phyloP scores from a whole-genome alignment of 2,888 invertebrate genomes.

The Diarsia mendica region DNA sequence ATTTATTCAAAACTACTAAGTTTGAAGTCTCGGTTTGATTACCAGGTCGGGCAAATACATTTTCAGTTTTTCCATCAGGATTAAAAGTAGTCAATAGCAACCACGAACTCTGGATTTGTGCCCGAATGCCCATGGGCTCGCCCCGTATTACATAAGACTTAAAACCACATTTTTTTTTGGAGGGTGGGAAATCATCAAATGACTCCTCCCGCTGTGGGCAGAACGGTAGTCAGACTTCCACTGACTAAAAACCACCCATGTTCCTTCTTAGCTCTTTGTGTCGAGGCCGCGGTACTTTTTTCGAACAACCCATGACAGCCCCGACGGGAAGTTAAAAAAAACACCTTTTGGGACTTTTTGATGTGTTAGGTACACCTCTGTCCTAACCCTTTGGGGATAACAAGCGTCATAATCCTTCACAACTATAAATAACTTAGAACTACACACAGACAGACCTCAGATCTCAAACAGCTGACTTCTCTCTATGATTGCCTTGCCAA shows the following conservation, averaged over 20 bases:
- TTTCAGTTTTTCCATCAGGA: background rate
- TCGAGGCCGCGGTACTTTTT: too few relatives aligned
- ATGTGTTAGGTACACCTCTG: background rate
- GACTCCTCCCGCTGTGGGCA: too few relatives aligned
- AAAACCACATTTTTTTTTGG: too few relatives aligned
- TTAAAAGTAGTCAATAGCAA: background rate
- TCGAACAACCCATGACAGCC: too few relatives aligned
- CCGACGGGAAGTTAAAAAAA: too few relatives aligned
- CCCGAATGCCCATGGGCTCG: background rate
- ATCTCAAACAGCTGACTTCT: background rate
- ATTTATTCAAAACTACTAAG: too few relatives aligned
- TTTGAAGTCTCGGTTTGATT: background rate
- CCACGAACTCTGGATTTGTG: background rate
- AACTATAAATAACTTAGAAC: background rate
- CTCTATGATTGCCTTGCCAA: background rate
- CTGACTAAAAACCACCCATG: too few relatives aligned
- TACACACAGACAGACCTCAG: background rate
- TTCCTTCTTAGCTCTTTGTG: too few relatives aligned
- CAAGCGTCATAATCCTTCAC: background rate
- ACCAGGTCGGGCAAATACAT: background rate
- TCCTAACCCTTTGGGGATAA: background rate
- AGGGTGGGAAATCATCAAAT: too few relatives aligned
- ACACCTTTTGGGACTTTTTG: too few relatives aligned
- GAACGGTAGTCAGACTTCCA: too few relatives aligned
- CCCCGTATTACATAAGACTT: background rate